Percentiles rank a stretch among this genome's conserved stretches.
Conservation (phyloP, 2,888 invertebrate genomes). For the Prosapia bicincta region DNA sequence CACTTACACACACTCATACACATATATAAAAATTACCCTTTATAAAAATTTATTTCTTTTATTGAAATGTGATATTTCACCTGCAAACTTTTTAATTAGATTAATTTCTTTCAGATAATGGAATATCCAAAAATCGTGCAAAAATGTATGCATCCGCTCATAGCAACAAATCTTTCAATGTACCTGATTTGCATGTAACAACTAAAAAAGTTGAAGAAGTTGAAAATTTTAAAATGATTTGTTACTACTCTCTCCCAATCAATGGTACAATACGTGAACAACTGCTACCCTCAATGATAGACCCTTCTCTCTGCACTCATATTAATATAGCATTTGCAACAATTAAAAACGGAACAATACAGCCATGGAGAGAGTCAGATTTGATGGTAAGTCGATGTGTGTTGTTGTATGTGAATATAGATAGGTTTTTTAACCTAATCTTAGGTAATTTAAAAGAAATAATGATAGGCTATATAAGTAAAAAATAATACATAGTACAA, state of each 20-base stretch:
- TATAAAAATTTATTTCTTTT: too few relatives aligned
- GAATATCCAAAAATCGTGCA: conserved; percentile 14
- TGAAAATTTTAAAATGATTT: conserved; percentile 50
- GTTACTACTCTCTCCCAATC: conserved; percentile 65
- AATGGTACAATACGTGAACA: conserved; percentile 43
- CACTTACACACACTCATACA: too few relatives aligned
- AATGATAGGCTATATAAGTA: too few relatives aligned
- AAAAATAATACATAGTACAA: too few relatives aligned
- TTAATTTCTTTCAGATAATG: too few relatives aligned
- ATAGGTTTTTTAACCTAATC: too few relatives aligned
- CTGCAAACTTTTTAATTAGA: too few relatives aligned
- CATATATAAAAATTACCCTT: too few relatives aligned
- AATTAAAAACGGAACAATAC: conserved; percentile 58
- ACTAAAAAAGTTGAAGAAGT: conserved; percentile 23
- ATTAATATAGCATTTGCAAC: conserved; percentile 73
- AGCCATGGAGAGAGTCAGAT: conserved; percentile 48
- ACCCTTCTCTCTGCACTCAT: conserved; percentile 76
- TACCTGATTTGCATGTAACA: neutral
- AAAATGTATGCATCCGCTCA: conserved; percentile 18
- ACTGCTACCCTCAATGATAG: conserved; percentile 57
- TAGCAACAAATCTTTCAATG: neutral
- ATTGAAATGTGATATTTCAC: too few relatives aligned
- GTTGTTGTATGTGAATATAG: too few relatives aligned
- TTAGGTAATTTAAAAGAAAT: too few relatives aligned
- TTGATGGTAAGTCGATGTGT: conserved; percentile 35